These are phyloP conservation scores for Drosophila setosimentum DNA, from an alignment of 2,888 invertebrate genomes.

Conservation along the genomic window DNA sequence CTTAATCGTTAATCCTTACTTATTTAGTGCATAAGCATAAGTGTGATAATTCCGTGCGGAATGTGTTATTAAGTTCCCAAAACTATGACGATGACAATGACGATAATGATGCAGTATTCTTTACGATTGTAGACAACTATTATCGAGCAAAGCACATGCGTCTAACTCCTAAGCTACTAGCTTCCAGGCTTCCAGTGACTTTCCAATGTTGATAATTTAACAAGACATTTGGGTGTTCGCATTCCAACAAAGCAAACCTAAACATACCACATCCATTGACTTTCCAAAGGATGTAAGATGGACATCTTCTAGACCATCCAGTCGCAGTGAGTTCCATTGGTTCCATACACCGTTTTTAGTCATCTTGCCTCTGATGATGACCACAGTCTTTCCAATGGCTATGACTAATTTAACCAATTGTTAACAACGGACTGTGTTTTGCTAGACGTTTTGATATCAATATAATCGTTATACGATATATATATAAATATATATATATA, in stretches of 20 bases:
- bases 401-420: constrained; percentile 19
- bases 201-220: constrained; percentile 1
- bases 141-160: constrained; percentile 17
- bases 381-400: constrained; percentile 34
- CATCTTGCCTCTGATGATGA: neutral
- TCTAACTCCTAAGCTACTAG: neutral
- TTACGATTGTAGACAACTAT: constrained; percentile 12
- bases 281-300: neutral
- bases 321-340: neutral
- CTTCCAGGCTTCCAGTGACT: constrained; percentile 8
- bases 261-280: neutral
- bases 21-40: constrained; percentile 57
- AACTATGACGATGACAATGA: constrained; percentile 1
- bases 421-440: constrained; percentile 56
- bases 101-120: constrained; percentile 40
- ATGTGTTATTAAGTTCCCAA: constrained; percentile 45
- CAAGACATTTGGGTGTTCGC: too few relatives aligned
- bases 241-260: neutral
- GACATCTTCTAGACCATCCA: neutral
- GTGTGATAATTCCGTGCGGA: constrained; percentile 71
- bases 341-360: neutral
- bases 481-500: constrained; percentile 20
- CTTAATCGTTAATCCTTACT: constrained; percentile 4
- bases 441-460: constrained; percentile 51
- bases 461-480: constrained; percentile 27